Percentiles rank a stretch among this genome's conserved stretches.
Conservation (phyloP, 2,797 vertebrate genomes). For the Glossophaga mutica region DNA sequence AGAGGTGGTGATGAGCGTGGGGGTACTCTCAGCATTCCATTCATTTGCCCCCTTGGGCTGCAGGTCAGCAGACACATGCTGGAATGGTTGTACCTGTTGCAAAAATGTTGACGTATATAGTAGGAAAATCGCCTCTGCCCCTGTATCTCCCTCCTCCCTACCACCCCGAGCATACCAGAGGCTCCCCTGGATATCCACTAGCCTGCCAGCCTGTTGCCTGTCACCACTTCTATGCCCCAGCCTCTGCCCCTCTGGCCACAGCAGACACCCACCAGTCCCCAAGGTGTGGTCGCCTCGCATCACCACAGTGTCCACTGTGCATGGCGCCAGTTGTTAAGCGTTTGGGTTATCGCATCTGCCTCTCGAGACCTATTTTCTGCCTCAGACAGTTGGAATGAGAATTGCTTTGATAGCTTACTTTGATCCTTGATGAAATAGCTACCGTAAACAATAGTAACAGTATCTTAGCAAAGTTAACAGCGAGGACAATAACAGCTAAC, state of each 20-base stretch:
- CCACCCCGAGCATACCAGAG: not conserved
- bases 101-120: not conserved
- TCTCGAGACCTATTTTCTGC: not conserved
- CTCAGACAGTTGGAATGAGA: not conserved
- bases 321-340: not conserved
- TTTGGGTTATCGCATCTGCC: not conserved
- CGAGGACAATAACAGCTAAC: not conserved
- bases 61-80: not conserved
- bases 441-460: not conserved
- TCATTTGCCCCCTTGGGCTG: not conserved
- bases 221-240: not conserved
- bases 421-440: not conserved
- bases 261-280: not conserved
- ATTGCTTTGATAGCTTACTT: not conserved
- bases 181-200: not conserved
- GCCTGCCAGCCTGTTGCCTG: not conserved
- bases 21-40: not conserved
- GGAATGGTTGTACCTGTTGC: no score
- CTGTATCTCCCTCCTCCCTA: not conserved
- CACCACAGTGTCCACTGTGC: no score
- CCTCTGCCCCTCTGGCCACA: not conserved
- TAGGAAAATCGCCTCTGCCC: not conserved
- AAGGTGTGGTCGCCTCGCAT: rapidly evolving
- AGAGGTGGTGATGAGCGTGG: rapidly evolving
- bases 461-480: not conserved